Conservation (phyloP, 2,113 vertebrate species). For the Passer montanus region DNA sequence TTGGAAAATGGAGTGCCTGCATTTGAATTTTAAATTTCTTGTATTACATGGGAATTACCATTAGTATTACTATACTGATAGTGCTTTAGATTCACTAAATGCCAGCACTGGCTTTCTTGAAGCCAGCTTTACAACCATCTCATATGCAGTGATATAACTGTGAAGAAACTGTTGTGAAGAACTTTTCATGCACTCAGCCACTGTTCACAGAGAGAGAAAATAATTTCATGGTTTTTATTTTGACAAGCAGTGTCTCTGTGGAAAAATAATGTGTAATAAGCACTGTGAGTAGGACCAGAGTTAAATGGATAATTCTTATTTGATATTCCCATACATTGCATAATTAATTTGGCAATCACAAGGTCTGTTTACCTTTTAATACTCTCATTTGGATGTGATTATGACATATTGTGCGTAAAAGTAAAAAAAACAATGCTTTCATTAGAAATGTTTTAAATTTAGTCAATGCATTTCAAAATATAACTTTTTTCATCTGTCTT, state of each 20-base stretch:
- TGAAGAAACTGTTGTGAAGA: not conserved
- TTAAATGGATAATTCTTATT: not conserved
- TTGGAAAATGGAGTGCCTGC: not conserved
- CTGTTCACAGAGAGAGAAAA: not conserved
- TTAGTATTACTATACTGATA: not conserved
- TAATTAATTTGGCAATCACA: not conserved
- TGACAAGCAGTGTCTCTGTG: not conserved
- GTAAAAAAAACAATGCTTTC: not conserved
- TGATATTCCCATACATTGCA: not conserved
- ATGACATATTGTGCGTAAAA: not conserved
- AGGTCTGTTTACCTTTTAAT: conserved; percentile 16
- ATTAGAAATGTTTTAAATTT: not conserved
- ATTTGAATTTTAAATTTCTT: conserved; percentile 37
- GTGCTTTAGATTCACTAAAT: not conserved
- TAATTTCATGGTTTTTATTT: not conserved
- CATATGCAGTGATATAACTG: not conserved
- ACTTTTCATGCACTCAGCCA: not conserved
- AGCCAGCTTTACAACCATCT: not conserved
- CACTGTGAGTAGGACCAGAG: not conserved
- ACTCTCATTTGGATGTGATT: not conserved
- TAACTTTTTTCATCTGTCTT: not conserved
- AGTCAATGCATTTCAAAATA: not conserved
- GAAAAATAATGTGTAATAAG: not conserved
- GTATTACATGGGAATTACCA: not conserved
- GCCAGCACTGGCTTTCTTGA: not conserved